Base-by-base conservation (phyloP, 2,888 invertebrate species). In the Lasius platythorax region DNA sequence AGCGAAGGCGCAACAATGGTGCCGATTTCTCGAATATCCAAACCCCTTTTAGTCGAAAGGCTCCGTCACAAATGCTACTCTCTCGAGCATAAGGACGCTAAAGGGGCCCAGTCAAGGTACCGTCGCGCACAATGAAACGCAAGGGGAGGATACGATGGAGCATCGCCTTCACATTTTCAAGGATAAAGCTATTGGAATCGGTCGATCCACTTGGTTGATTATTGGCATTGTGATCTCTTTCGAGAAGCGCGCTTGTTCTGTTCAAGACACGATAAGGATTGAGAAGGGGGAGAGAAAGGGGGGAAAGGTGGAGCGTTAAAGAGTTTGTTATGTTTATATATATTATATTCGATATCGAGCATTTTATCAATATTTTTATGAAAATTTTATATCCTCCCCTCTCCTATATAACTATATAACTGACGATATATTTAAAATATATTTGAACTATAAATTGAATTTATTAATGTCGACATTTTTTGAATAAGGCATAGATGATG, bases 171-270 rank as follows among this genome's bases (percentile, higher is more conserved):
- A 67, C 82, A 81, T 88, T 89, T 85, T 87, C 88, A 88, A 89
- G 92, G 91, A 92, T 92, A 89, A 90, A 90, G 90, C 91, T 91
- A 92, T 92, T 90, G 93, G 93, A 85, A 89, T 89, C 85, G 84
- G 84, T 70, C 89, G 91, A 92, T 91, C 89, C 93, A 93, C 93
- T 94, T 89, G 91, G 91, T 91, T 94, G 94, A 94, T 94, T 93
- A 94, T 94, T 94, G 93, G 93, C 89, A 94, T 94, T 94, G 94
- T 94, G 90, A 86, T 91, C 88, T 87, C 88, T 89, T 89, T 90
- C 86, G 23, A 87, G 84, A 88, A 86, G n/a, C 84, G 40, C 76
- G 64, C 78, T 81, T 72, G 74, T 86, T 73, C 70, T 50, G 28
- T 83, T n/a, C 50, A 64, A n/a, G 5, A n/a, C 8, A n/a, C n/a